A percentile compares a stretch with the other conserved stretches of the same genome.
These are phyloP conservation scores for Thereva nobilitata DNA, from an alignment of 2,888 invertebrate genomes.

Conservation along the genomic window DNA sequence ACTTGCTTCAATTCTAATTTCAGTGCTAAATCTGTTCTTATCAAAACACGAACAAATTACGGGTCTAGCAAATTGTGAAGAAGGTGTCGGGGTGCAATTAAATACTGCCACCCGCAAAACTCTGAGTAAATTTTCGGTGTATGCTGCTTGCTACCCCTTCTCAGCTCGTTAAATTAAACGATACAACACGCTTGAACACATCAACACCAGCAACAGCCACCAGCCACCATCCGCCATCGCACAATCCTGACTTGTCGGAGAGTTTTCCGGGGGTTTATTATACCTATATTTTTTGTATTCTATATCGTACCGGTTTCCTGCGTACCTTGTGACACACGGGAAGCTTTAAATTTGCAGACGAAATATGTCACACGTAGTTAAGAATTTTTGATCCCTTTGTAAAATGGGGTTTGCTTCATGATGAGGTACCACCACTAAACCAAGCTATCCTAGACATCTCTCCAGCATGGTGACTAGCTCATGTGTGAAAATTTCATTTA, in stretches of 20 bases:
- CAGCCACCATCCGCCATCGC: background rate
- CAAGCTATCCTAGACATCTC: too few species aligned
- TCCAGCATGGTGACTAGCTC: background rate
- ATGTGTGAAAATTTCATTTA: constrained; percentile 14
- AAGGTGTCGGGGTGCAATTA: constrained; percentile 24
- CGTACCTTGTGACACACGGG: background rate
- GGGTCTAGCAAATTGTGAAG: constrained; percentile 22
- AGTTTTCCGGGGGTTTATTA: constrained; percentile 23
- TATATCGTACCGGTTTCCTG: constrained; percentile 6
- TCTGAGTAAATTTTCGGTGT: constrained; percentile 10
- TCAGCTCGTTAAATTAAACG: background rate
- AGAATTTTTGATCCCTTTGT: constrained; percentile 18
- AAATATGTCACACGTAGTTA: constrained; percentile 21
- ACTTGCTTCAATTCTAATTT: constrained; percentile 10
- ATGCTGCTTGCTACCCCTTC: background rate
- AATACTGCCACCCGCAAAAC: constrained; percentile 30
- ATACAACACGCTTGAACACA: background rate
- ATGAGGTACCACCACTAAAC: background rate
- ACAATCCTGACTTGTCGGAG: background rate
- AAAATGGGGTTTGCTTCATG: background rate
- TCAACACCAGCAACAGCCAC: too few species aligned
- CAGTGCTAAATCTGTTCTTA: constrained; percentile 19
- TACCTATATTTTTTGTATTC: too few species aligned
- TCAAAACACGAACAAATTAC: constrained; percentile 20
- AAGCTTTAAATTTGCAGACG: background rate